A percentile compares a stretch with the other conserved stretches of the same genome.
These are phyloP conservation scores for Acrocephalus kingi DNA, from an alignment of 2,113 vertebrate genomes.

Conservation along the genomic window DNA sequence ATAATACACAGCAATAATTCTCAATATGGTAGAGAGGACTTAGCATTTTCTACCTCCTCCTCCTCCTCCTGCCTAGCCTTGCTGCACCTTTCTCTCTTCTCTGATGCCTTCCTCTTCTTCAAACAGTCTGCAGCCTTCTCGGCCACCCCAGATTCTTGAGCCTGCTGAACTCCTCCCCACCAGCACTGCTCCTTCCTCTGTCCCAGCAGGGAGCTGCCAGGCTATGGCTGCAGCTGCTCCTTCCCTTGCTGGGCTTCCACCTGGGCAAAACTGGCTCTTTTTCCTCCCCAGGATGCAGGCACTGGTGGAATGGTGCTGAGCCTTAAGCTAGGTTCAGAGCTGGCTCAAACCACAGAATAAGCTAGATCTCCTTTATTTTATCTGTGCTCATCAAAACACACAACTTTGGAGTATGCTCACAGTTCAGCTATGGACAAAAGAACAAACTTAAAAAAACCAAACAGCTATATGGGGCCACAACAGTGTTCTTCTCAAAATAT, in stretches of 20 bases:
- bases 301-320: neutral
- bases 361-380: neutral
- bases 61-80: neutral
- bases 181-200: neutral
- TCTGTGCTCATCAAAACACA: neutral
- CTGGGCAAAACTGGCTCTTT: neutral
- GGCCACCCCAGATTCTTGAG: neutral
- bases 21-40: neutral
- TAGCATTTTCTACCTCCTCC: neutral
- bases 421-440: neutral
- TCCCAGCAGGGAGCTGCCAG: neutral
- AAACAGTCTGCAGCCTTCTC: neutral
- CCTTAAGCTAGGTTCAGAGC: neutral
- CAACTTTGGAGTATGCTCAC: fast-evolving
- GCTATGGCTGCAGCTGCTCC: neutral
- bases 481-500: neutral
- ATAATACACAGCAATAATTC: constrained; percentile 19
- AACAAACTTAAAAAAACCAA: neutral
- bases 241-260: neutral
- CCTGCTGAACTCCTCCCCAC: neutral
- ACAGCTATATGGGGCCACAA: neutral
- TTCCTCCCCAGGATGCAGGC: neutral
- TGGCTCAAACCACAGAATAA: neutral
- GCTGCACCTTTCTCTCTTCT: neutral
- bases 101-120: neutral